Conservation (phyloP, 2,797 vertebrate species). For the Gobio occitaniae region DNA sequence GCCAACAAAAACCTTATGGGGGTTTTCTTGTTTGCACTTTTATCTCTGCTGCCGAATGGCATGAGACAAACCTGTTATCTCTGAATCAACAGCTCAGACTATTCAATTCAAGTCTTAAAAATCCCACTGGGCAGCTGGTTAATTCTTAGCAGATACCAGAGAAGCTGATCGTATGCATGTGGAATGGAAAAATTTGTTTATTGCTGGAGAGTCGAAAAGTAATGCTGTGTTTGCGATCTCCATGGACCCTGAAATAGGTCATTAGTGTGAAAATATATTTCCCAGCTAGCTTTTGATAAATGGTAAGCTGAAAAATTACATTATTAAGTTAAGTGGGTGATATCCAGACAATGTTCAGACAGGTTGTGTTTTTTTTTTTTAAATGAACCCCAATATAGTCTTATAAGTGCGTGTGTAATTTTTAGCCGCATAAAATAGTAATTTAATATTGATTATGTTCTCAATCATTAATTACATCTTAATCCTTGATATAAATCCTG, state of each 20-base stretch:
- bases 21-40: conserved; percentile 26
- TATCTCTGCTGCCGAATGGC: background rate
- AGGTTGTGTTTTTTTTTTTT: background rate
- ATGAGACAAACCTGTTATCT: background rate
- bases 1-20: background rate
- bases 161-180: background rate
- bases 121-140: background rate
- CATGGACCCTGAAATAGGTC: background rate
- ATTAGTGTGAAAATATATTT: conserved; percentile 1
- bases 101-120: conserved; percentile 12
- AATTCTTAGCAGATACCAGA: conserved; percentile 12
- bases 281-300: conserved; percentile 17
- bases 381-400: background rate
- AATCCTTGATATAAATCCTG: background rate
- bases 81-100: background rate
- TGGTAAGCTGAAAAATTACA: background rate
- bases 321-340: background rate
- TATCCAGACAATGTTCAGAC: background rate
- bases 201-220: background rate
- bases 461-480: background rate
- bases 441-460: background rate
- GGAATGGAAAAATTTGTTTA: conserved; percentile 5
- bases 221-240: conserved; percentile 11
- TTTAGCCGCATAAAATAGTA: background rate
- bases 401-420: background rate